Base-by-base conservation (phyloP, 2,888 invertebrate genomes). In the Oxystoma pomonae region DNA sequence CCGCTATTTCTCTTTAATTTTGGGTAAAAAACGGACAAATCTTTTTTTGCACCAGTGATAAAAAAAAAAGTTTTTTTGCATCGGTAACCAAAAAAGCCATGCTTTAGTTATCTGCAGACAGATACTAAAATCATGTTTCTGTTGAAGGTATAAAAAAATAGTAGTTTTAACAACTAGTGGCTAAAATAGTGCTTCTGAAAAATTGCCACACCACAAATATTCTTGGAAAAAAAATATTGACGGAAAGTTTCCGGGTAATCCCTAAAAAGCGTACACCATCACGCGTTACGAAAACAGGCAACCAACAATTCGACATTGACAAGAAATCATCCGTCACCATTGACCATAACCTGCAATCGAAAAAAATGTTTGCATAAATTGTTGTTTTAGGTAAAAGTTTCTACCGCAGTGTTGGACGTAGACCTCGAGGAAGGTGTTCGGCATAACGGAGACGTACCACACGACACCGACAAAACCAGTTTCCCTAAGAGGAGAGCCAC, bases 381-480 rank as follows among this genome's bases (percentile, higher is more conserved):
- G 3, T 35, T 35, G 3, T 35, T 35, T 12, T 35, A 12, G 3
- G 3, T 35, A 35, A 12, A 3, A 3, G 3, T 12, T 3, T 7
- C 3, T 35, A 35, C 35, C 35, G 35, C 35, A 35, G 35, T 12
- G 35, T 7, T 12, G 12, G 35, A 35, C 35, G 35, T 35, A 35
- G 35, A 35, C 35, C 35, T 35, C 35, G 35, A 35, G 12, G 12
- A 35, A 35, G 35, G 35, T 35, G 35, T 35, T 35, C 35, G 35
- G 35, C 3, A 12, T 12, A 35, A 35, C 35, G 35, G 35, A 35
- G 35, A 35, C 35, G 35, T 35, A 35, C 35, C 5, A 35, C 35
- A 3, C 3, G 35, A 7, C 12, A 12, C 3, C 35, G 5, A 35
- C 3, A 3, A 35, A 35, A 35, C 35, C 35, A 87, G 88, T 53